Evolutionary conservation across 92 coral and sea anemone genomes (phyloP), one percentile per base, ranked within the genome.

Genomic region (Desmophyllum pertusum): DNA sequence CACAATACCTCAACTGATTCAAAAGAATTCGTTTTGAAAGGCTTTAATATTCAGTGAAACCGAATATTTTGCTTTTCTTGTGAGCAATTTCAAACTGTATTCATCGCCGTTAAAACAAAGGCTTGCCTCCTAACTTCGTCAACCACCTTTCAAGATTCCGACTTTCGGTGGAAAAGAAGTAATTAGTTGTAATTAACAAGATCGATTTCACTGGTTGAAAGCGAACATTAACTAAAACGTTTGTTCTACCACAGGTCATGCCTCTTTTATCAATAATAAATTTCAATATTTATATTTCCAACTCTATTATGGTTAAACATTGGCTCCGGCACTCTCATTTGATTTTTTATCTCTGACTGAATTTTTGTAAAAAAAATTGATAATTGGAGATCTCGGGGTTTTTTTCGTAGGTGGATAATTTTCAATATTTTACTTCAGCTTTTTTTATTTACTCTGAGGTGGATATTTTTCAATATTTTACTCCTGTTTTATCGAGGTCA

Each of bases 121-220:
- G 71, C 67, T 64, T 38, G 46, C 87, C 35, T 67, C 73, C 46
- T 65, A 74, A 50, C 37, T 75, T 75, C 68, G 43, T 76, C 81
- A 76, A 43, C 15, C 51, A 39, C 48, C 81, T 88, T 88, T 92
- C 80, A 92, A 89, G 95, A 81, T 89, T 78, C 95, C 98, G 95
- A 89, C 95, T 46, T 75, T 75, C 79, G 80, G 81, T 55, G 89
- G 88, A 87, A 89, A 83, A 53, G 68, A 63, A 77, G 84, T 92
- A 87, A 92, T 94, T 94, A 92, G 84, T 81, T 81, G 88, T 87
- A 77, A 76, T 89, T 87, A 91, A 87, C 88, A 65, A 81, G 89
- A 88, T 88, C 90, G 87, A 84, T 76, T 84, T 75, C 87, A 84
- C 74, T 84, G 87, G 82, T 75, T 76, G 87, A 75, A 76, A 84